Evolutionary conservation across 2,797 vertebrate genomes (phyloP), one percentile per base, ranked within the genome.

Genomic region (Pogonophryne albipinna): DNA sequence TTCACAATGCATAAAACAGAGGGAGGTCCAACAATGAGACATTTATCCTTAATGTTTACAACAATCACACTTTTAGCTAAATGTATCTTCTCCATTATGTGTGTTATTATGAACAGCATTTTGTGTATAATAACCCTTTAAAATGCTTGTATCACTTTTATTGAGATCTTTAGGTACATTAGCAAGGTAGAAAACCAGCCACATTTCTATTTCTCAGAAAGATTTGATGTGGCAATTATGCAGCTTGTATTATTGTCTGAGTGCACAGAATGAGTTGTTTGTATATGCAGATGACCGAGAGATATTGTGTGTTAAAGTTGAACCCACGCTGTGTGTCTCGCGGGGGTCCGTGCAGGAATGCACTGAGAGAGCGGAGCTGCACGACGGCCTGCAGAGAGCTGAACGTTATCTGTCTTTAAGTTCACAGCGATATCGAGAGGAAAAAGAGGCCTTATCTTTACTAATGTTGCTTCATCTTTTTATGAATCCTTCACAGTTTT

Each of bases 271-370:
- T 14, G 31, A 44, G 23, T 38, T 79, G 58, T 72, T 74, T 68
- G 14, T 63, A 74, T 79, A 77, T 68, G 78, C 52, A 76, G 61
- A 84, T 87, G 46, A 88, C 72, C 27, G 58, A 70, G 64, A 66
- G 57, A 56, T 66, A 72, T 64, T 63, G 53, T 67, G 80, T 84
- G 91, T 90, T 89, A 88, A 91, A 91, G 82, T 92, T 90, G 84
- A 93, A 90, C 79, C 71, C 80, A 68, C 3, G 77, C 85, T 84
- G 85, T 46, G 87, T 34, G 65, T 66, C 82, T 76, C 52, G 74
- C 66, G 78, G 84, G 81, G 67, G 85, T 85, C 72, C 47, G 62
- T 78, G 83, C 59, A 74, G 83, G 90, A 85, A 93, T 89, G 85
- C 13, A 11, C 77, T 59, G 31, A 60, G 85, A 89, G 79, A 76